A percentile compares a stretch with the other conserved stretches of the same genome.
Conservation (phyloP, 2,888 invertebrate species). For the Lissocephala sabroskyi region DNA sequence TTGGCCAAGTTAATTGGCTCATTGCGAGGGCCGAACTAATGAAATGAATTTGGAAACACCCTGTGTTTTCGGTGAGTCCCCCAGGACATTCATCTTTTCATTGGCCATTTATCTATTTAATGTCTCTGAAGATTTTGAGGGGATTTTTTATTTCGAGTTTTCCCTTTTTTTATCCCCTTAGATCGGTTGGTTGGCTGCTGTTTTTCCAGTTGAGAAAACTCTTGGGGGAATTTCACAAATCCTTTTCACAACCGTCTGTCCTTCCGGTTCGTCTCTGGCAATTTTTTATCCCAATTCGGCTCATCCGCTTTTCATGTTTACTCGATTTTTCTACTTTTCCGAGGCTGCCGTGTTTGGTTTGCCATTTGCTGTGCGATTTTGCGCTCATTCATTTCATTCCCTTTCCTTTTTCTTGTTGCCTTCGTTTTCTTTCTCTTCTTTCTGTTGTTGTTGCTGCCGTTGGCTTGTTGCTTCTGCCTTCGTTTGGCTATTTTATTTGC, state of each 20-base stretch:
- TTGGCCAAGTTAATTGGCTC: constrained; percentile 26
- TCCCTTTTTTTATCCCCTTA: too few species aligned
- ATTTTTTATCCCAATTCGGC: constrained; percentile 26
- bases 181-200: too few species aligned
- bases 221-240: too few species aligned
- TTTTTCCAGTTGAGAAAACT: too few species aligned
- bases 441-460: constrained; percentile 16
- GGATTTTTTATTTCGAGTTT: too few species aligned
- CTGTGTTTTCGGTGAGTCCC: too few species aligned
- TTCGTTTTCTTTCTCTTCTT: constrained; percentile 13
- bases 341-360: constrained; percentile 1
- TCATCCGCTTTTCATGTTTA: neutral
- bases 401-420: constrained; percentile 10
- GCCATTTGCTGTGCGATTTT: constrained; percentile 18
- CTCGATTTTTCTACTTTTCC: constrained; percentile 9
- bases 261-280: too few species aligned
- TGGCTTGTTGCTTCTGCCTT: constrained; percentile 51
- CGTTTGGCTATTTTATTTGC: constrained; percentile 60
- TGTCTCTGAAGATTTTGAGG: too few species aligned
- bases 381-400: constrained; percentile 5
- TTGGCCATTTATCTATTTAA: too few species aligned
- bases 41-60: neutral
- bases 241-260: too few species aligned
- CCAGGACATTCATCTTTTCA: too few species aligned
- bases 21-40: neutral